Evolutionary conservation across 2,888 invertebrate genomes (phyloP).

Genomic region (Rhamnusium bicolor): DNA sequence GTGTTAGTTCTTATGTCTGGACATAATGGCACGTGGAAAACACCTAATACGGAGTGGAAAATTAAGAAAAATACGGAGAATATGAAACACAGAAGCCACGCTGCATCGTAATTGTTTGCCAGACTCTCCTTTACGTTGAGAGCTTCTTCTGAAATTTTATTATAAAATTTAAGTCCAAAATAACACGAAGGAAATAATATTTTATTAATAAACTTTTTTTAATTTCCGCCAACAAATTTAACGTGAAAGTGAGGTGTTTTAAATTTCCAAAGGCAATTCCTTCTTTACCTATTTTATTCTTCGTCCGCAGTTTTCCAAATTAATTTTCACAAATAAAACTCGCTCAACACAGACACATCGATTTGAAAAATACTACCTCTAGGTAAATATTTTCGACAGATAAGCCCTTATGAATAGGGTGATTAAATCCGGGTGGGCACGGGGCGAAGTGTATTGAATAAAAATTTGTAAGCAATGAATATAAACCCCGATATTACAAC

Average conservation of each 20-base stretch:
- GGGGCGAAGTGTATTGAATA: slow-evolving; percentile 41
- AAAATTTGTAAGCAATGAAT: slow-evolving; percentile 51
- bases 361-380: background rate
- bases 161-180: background rate
- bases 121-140: too few relatives aligned
- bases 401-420: slow-evolving; percentile 14
- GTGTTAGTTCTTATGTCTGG: too few relatives aligned
- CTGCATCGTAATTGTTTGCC: too few relatives aligned
- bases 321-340: background rate
- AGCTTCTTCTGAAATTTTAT: too few relatives aligned
- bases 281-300: background rate
- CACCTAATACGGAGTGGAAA: too few relatives aligned
- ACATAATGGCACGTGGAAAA: too few relatives aligned
- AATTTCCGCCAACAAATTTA: background rate
- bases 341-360: background rate
- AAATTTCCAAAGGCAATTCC: background rate
- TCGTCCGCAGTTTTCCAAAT: background rate
- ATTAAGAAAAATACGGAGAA: too few relatives aligned
- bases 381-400: slow-evolving; percentile 13
- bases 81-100: too few relatives aligned
- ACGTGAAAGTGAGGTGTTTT: background rate
- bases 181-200: background rate
- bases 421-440: slow-evolving; percentile 30
- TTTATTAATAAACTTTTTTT: background rate
- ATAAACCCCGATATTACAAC: slow-evolving; percentile 49